These are phyloP conservation scores for Cataglyphis rosenhaueri DNA, from an alignment of 2,888 invertebrate species.

Conservation along the genomic window DNA sequence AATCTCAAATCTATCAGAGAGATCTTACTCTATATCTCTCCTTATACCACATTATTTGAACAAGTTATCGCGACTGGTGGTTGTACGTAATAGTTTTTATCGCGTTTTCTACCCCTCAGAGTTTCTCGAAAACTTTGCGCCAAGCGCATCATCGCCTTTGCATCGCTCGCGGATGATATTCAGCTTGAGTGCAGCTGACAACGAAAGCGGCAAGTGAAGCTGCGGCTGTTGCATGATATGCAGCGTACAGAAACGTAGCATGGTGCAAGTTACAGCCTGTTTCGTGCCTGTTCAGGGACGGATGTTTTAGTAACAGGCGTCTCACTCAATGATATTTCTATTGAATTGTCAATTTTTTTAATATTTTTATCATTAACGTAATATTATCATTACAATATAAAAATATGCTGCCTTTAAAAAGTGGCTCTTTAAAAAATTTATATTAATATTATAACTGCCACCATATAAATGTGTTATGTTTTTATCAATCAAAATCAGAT, in stretches of 20 bases:
- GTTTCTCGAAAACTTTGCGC: constrained; percentile 36
- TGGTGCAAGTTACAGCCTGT: constrained; percentile 51
- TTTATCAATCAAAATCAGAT: background rate
- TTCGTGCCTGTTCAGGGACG: constrained; percentile 23
- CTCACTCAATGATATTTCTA: background rate
- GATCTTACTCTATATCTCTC: constrained; percentile 9
- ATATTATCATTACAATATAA: background rate
- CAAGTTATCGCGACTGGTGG: constrained; percentile 36
- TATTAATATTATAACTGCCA: background rate
- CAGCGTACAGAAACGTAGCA: constrained; percentile 54
- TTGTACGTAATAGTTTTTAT: constrained; percentile 40
- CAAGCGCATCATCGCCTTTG: constrained; percentile 47
- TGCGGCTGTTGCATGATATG: constrained; percentile 60
- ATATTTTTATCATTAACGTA: background rate
- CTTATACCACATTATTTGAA: background rate
- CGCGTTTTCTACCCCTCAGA: background rate
- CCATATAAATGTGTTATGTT: background rate
- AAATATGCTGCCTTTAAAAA: background rate
- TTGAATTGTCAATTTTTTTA: background rate
- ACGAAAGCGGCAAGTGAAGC: constrained; percentile 77
- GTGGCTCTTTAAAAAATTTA: background rate
- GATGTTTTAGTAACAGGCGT: background rate
- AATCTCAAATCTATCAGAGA: constrained; percentile 18
- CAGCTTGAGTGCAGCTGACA: constrained; percentile 74
- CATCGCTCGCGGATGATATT: constrained; percentile 73